A percentile compares a stretch with the other conserved stretches of the same genome.
These are phyloP conservation scores for Syngnathoides biaculeatus DNA, from an alignment of 2,113 vertebrate species.

Conservation along the genomic window DNA sequence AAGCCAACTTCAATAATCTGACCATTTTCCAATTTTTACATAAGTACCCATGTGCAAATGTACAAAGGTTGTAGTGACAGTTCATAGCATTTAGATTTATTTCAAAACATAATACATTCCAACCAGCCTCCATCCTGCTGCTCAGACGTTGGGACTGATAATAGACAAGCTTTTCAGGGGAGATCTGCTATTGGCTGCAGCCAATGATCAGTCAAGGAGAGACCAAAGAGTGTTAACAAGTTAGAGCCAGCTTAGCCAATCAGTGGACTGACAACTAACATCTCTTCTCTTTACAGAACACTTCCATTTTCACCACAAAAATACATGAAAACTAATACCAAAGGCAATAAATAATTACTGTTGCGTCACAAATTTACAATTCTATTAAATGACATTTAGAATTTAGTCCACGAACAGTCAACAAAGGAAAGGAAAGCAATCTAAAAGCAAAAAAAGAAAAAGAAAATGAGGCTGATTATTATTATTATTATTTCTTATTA, in stretches of 20 bases:
- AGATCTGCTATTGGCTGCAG: conserved; percentile 42
- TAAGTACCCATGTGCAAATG: conserved; percentile 46
- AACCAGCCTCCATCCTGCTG: conserved; percentile 8
- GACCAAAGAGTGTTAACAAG: conserved; percentile 17
- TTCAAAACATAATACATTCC: conserved; percentile 3
- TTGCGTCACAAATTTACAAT: not conserved
- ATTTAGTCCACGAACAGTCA: not conserved
- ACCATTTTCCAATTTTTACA: conserved; percentile 41
- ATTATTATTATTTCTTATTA: not conserved
- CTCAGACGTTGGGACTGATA: not conserved
- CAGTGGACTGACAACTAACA: not conserved
- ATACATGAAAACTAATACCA: not conserved
- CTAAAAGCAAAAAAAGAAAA: not conserved
- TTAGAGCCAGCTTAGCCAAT: conserved; percentile 28
- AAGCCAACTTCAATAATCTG: conserved; percentile 26
- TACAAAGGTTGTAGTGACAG: not conserved
- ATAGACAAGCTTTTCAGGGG: not conserved
- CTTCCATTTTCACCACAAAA: not conserved
- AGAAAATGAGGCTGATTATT: not conserved
- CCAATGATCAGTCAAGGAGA: conserved; percentile 28
- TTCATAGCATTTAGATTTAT: not conserved
- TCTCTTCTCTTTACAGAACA: not conserved
- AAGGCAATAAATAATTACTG: not conserved
- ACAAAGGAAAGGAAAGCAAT: not conserved
- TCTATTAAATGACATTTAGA: not conserved